Percentiles rank a stretch among this genome's conserved stretches.
phyloP scores from a whole-genome alignment of 2,888 invertebrate species.

The Hecatera dysodea region DNA sequence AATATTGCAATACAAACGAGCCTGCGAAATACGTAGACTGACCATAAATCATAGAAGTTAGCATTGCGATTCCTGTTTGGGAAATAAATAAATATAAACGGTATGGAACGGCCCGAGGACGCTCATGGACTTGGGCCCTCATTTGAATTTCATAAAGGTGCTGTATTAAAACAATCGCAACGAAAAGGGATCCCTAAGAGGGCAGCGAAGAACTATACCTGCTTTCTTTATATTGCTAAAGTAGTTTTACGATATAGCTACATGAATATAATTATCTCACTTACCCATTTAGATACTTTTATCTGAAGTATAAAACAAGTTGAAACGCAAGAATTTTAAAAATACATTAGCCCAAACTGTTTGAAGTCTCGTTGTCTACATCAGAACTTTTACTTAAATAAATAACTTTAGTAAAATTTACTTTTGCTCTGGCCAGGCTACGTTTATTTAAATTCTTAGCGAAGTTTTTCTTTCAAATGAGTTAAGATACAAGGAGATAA shows the following conservation, averaged over 20 bases:
- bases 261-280: conserved; percentile 28
- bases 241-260: conserved; percentile 8
- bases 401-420: conserved; percentile 27
- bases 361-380: conserved; percentile 40
- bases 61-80: conserved; percentile 80
- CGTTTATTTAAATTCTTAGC: conserved; percentile 38
- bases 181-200: conserved; percentile 58
- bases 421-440: conserved; percentile 11
- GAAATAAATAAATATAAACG: conserved; percentile 79
- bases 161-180: conserved; percentile 80
- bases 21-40: conserved; percentile 70
- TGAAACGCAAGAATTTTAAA: conserved; percentile 26
- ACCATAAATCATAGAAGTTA: conserved; percentile 84
- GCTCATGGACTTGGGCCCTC: conserved; percentile 69
- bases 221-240: conserved; percentile 24
- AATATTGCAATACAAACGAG: conserved; percentile 81
- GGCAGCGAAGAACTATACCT: conserved; percentile 26
- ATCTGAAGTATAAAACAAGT: not conserved
- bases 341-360: conserved; percentile 35
- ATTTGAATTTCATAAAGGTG: conserved; percentile 85
- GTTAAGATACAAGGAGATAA: conserved; percentile 12
- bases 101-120: conserved; percentile 69
- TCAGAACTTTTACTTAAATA: conserved; percentile 38
- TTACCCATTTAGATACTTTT: not conserved
- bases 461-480: conserved; percentile 42